Percentiles rank a stretch among this genome's conserved stretches.
phyloP scores from a whole-genome alignment of 2,797 vertebrate genomes.

The Oryzias dopingdopingensis region DNA sequence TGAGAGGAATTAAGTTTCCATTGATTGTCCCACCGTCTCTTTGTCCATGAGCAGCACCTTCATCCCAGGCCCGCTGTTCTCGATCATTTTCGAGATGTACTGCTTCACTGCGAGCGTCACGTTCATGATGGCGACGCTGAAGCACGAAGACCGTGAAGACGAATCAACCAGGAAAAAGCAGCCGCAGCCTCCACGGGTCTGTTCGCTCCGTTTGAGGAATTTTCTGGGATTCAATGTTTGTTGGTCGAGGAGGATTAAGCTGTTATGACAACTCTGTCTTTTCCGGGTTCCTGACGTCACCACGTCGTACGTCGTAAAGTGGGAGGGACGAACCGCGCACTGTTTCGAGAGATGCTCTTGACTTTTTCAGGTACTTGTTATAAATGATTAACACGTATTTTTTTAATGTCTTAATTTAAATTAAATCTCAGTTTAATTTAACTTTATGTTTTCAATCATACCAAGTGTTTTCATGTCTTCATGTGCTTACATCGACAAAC shows the following conservation, averaged over 20 bases:
- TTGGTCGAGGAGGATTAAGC: background rate
- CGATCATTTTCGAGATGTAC: conserved; percentile 95
- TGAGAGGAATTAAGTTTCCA: too few species aligned
- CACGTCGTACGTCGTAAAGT: background rate
- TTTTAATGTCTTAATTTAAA: background rate
- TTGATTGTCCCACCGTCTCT: conserved; percentile 84
- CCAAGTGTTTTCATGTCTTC: too few species aligned
- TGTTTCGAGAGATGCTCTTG: too few species aligned
- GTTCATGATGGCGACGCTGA: conserved; percentile 80
- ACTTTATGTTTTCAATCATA: too few species aligned
- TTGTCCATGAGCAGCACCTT: conserved; percentile 96
- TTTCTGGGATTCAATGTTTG: background rate
- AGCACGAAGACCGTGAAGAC: background rate
- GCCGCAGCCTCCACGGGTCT: background rate
- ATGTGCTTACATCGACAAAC: too few species aligned
- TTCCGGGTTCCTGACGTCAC: conserved; percentile 49
- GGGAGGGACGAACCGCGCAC: background rate
- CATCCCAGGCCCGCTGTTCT: conserved; percentile 94
- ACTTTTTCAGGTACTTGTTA: too few species aligned
- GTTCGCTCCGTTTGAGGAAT: fast-evolving
- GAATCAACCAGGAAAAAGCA: background rate
- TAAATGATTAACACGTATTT: background rate
- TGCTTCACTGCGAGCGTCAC: conserved; percentile 94
- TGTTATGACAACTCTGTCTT: conserved; percentile 10
- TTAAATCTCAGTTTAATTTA: too few species aligned